phyloP scores from a whole-genome alignment of 2,113 vertebrate species.

The Heptranchias perlo region DNA sequence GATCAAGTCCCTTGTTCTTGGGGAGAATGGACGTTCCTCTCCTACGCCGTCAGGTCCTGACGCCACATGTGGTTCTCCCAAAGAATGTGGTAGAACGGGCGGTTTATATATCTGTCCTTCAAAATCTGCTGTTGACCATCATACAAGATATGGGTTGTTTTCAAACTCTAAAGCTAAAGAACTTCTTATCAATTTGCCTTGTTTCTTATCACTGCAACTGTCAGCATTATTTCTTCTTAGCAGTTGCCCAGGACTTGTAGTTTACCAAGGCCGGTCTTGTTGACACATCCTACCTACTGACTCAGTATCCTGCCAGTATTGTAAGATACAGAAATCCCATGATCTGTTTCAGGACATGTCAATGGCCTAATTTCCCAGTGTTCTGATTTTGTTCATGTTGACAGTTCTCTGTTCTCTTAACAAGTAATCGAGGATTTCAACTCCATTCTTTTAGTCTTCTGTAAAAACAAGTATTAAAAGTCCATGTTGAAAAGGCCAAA shows the following conservation, averaged over 20 bases:
- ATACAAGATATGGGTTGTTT: background rate
- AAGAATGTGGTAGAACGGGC: background rate
- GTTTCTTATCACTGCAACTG: background rate
- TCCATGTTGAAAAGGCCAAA: background rate
- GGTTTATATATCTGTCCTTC: background rate
- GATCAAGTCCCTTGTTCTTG: background rate
- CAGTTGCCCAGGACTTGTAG: background rate
- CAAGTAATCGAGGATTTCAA: background rate
- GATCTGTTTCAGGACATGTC: background rate
- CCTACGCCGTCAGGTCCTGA: background rate
- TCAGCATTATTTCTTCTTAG: background rate
- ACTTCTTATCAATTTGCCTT: background rate
- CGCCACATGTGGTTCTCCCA: background rate
- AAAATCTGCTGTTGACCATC: background rate
- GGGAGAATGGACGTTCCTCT: background rate
- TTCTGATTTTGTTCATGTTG: background rate
- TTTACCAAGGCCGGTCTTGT: background rate
- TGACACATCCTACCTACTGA: background rate
- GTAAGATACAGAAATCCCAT: background rate
- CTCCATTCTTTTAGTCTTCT: too few relatives aligned
- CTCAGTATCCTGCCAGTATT: background rate
- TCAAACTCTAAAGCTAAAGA: background rate
- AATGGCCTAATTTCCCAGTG: background rate
- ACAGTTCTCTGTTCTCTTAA: background rate
- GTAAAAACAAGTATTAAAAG: background rate